phyloP scores from a whole-genome alignment of 2,113 vertebrate species.

The Cyprinodon brontotheroides region DNA sequence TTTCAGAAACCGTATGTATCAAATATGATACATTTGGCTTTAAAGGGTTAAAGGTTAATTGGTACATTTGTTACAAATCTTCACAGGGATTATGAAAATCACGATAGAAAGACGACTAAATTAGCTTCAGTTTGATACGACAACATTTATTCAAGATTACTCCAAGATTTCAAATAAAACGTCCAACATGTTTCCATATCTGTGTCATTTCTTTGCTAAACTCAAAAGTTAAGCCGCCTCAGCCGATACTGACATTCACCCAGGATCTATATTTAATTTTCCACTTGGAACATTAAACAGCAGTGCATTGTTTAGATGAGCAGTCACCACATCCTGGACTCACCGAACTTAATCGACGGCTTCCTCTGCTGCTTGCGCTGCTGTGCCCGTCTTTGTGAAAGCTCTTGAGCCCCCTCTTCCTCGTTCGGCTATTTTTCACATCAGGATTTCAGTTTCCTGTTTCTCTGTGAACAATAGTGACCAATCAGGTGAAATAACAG shows the following conservation, averaged over 20 bases:
- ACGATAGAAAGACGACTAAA: not conserved
- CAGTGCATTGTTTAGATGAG: conserved; percentile 42
- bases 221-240: not conserved
- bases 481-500: conserved; percentile 15
- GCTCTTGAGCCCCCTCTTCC: conserved; percentile 55
- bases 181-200: not conserved
- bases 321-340: conserved; percentile 56
- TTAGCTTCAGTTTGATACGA: not conserved
- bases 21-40: too few species aligned
- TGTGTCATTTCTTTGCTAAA: not conserved
- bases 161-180: not conserved
- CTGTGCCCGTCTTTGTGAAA: conserved; percentile 55
- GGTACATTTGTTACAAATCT: too few species aligned
- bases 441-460: conserved; percentile 69
- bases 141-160: not conserved
- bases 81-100: not conserved
- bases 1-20: too few species aligned
- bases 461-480: conserved; percentile 69
- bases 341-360: conserved; percentile 44
- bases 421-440: conserved; percentile 62
- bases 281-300: not conserved
- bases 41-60: not conserved
- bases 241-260: not conserved
- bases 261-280: not conserved
- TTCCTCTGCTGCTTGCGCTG: conserved; percentile 65